These are phyloP conservation scores for Mionectes macconnelli DNA, from an alignment of 2,113 vertebrate species.

Conservation along the genomic window DNA sequence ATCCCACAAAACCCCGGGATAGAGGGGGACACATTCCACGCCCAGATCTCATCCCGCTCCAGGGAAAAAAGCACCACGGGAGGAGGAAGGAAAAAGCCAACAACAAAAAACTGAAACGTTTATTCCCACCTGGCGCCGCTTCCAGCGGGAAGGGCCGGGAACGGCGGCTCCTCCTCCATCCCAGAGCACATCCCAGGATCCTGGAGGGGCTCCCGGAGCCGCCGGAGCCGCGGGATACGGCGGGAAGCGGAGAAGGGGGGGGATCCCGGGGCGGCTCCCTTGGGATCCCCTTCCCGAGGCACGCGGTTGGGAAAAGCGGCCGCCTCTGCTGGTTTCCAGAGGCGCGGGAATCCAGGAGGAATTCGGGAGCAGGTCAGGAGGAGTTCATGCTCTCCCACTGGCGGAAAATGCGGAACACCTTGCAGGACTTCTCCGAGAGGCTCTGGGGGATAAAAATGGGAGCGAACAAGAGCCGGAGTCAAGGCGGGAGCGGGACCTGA, in stretches of 20 bases:
- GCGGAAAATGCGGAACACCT: slow-evolving; percentile 91
- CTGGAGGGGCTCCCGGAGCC: accelerated
- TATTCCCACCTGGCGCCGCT: slow-evolving; percentile 45
- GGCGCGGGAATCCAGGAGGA: not conserved
- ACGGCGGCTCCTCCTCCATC: accelerated
- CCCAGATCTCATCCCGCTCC: not conserved
- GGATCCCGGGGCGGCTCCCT: not conserved
- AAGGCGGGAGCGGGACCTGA: accelerated
- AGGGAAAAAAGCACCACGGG: not conserved
- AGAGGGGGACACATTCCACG: accelerated
- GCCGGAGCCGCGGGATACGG: not conserved
- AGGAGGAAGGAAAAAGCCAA: not conserved
- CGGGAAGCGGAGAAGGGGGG: not conserved
- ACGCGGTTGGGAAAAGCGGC: not conserved
- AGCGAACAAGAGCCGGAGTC: accelerated
- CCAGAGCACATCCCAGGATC: accelerated
- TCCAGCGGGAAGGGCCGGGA: not conserved
- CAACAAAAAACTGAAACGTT: slow-evolving; percentile 36
- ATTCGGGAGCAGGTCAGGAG: slow-evolving; percentile 52
- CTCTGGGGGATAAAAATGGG: slow-evolving; percentile 67
- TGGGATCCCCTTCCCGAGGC: not conserved
- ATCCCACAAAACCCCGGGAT: not conserved
- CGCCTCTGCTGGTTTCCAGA: not conserved
- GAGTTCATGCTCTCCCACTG: slow-evolving; percentile 86
- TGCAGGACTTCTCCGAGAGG: slow-evolving; percentile 89